These are phyloP conservation scores for Myopa testacea DNA, from an alignment of 2,888 invertebrate species.

Conservation along the genomic window DNA sequence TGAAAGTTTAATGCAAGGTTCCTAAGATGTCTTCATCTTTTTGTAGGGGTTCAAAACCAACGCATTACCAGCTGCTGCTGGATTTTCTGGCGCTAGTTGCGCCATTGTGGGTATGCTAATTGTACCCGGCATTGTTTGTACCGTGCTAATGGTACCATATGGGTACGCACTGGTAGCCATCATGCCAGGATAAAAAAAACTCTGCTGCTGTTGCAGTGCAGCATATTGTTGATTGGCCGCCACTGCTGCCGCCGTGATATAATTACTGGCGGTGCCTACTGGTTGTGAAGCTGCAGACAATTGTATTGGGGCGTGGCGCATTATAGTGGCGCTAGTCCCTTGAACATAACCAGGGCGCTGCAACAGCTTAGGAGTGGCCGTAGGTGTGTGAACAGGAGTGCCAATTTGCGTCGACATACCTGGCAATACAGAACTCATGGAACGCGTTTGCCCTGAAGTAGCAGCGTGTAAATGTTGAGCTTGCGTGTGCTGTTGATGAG, in stretches of 20 bases:
- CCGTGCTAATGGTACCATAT: conserved; percentile 70
- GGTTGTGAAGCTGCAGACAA: conserved; percentile 46
- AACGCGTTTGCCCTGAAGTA: conserved; percentile 49
- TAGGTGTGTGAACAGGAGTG: conserved; percentile 52
- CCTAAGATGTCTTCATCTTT: conserved; percentile 84
- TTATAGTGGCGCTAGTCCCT: conserved; percentile 44
- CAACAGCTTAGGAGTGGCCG: conserved; percentile 45
- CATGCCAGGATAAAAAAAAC: conserved; percentile 69
- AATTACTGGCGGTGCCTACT: conserved; percentile 53
- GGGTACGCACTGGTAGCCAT: conserved; percentile 70
- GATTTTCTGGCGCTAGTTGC: conserved; percentile 52
- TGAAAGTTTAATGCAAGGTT: not conserved
- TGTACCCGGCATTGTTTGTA: conserved; percentile 62
- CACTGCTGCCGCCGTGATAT: conserved; percentile 47
- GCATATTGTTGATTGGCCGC: conserved; percentile 53
- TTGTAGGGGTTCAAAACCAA: conserved; percentile 86
- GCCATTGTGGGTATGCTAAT: conserved; percentile 55
- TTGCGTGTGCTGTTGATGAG: conserved; percentile 47
- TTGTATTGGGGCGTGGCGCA: conserved; percentile 49
- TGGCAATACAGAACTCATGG: conserved; percentile 49
- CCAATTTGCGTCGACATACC: conserved; percentile 56
- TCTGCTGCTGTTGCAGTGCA: conserved; percentile 52
- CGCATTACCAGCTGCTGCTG: conserved; percentile 57
- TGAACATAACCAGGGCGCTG: conserved; percentile 52
- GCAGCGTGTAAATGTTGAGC: conserved; percentile 51